Base-by-base conservation (phyloP, 2,888 invertebrate genomes). In the Clivina fossor region DNA sequence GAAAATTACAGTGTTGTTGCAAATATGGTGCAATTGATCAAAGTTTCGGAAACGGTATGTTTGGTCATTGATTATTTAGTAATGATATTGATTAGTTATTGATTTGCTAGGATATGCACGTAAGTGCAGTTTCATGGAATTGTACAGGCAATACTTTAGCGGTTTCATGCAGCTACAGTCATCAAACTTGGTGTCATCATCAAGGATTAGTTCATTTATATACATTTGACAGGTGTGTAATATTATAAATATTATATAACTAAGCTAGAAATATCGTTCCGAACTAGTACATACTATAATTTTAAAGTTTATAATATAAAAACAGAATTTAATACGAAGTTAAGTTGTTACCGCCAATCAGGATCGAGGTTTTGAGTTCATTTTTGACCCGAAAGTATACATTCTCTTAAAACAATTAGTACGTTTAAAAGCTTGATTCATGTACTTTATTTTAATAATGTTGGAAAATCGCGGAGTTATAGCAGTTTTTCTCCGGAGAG, bases 181-280 rank as follows among this genome's bases (percentile, higher is more conserved):
- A 76, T 61, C 68, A 68, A 32, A 65, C 68, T 8, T 75, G 75
- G 75, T 76, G 76, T 59, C 66, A 73, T 58, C 75, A 76, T 62
- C 59, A 66, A 15, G 72, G 73, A 2, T 40, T 61, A 28, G 63
- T 75, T 13, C 55, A 61, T 2, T 60, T 74, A 37, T 74, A 71
- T 59, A 65, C 67, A 2, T 67, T 71, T 47, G 62, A 67, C 51
- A 69, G 70, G 69, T 70, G 60, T 22, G 40, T 15, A 40, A 37
- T 35, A n/a, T 33, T 11, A 33, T 33, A 33, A 33, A 33, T 33
- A 8, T 9, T 4, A 38, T 19, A n/a, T 13, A 2, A 22, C 19
- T 20, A 33, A 3, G 13, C 7, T 19, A n/a, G n/a, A n/a, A n/a
- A n/a, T n/a, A n/a, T n/a, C n/a, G n/a, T n/a, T n/a, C n/a, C n/a